These are phyloP conservation scores for Teleogryllus occipitalis DNA, from an alignment of 1,140 invertebrate species.

Conservation along the genomic window DNA sequence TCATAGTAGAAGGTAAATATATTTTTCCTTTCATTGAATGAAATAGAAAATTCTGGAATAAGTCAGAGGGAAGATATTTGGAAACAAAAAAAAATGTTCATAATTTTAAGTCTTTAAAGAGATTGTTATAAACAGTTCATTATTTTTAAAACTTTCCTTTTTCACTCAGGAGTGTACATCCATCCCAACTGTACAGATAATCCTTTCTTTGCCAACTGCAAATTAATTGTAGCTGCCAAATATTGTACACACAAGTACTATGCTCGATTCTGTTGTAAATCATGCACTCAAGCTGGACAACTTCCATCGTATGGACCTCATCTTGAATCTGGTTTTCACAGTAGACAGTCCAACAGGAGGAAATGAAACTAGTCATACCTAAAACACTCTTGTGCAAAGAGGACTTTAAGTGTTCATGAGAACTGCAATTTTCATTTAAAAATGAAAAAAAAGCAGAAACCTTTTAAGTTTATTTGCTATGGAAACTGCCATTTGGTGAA, in stretches of 20 bases:
- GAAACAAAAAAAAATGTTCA: no score
- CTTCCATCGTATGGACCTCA: slow-evolving; percentile 31
- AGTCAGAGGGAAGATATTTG: no score
- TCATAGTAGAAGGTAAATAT: slow-evolving; percentile 58
- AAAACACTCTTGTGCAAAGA: neutral
- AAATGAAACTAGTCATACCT: slow-evolving; percentile 11
- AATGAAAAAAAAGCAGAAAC: neutral
- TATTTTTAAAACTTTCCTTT: neutral
- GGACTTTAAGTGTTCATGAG: neutral
- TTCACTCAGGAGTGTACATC: slow-evolving; percentile 55
- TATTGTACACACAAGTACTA: slow-evolving; percentile 84
- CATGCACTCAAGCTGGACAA: slow-evolving; percentile 77
- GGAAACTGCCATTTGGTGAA: no score
- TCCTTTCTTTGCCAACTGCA: slow-evolving; percentile 80
- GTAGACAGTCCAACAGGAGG: slow-evolving; percentile 3
- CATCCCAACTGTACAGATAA: slow-evolving; percentile 76
- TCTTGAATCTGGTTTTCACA: slow-evolving; percentile 8
- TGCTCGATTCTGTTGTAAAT: slow-evolving; percentile 85
- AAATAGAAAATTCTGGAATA: no score
- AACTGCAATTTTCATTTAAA: neutral
- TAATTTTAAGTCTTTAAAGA: no score
- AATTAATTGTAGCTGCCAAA: slow-evolving; percentile 68
- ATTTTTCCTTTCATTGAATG: no score
- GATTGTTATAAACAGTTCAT: neutral
- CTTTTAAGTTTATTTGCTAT: no score